Base-by-base conservation (phyloP, 2,888 invertebrate species). In the Nemurella pictetii region DNA sequence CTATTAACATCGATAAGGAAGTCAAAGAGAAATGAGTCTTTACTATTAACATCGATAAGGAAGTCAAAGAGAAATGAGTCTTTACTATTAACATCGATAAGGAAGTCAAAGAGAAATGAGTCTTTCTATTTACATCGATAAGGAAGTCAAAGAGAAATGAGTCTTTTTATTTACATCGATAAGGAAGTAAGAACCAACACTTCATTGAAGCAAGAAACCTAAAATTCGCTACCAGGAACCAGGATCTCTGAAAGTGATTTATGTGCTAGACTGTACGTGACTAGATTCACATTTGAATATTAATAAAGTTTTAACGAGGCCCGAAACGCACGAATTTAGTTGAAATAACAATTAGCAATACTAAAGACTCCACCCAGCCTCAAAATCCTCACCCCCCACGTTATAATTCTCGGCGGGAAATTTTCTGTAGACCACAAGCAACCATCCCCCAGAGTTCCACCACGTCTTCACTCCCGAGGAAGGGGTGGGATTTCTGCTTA, bases 261-360 rank as follows among this genome's bases (percentile, higher is more conserved):
- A n/a, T n/a, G n/a, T n/a, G n/a, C n/a, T n/a, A n/a, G n/a, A 55
- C 55, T 55, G 55, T 55, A 55, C 55, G 55, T 20, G 20, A 55
- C 55, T 20, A 20, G 55, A 55, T 55, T 55, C 55, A 55, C 55
- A 55, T 55, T 55, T 55, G 78, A 78, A 78, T 78, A 78, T 78
- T 30, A 78, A 78, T 78, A 78, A 75, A 78, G 29, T 78, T 29
- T 30, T 29, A 78, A 78, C 78, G 9, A 30, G 30, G n/a, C n/a
- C 30, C 4, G 78, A 78, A 30, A 78, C 30, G 55, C 12, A 78
- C 30, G 78, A 25, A 78, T 78, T 78, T 78, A 78, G 78, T 78
- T 78, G 30, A 78, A 78, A 78, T 78, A 78, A 78, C 78, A 78
- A 78, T 78, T 78, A 78, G 78, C 78, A 78, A 78, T 78, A 30